These are phyloP conservation scores for Cantharis nigra DNA, from an alignment of 2,888 invertebrate species.

Conservation along the genomic window DNA sequence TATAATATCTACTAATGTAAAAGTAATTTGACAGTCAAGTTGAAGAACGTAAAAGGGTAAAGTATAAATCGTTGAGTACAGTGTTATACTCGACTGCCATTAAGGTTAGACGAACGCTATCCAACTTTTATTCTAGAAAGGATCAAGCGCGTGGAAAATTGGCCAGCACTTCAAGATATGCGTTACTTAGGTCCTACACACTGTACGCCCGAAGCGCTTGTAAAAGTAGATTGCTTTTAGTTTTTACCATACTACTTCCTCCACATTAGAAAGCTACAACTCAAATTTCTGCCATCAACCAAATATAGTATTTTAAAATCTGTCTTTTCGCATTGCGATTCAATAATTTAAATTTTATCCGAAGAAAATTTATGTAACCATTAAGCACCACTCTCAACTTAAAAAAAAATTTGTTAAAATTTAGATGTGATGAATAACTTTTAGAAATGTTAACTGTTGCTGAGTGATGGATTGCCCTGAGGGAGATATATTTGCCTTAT, in stretches of 20 bases:
- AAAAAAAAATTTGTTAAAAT: neutral
- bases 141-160: constrained; percentile 50
- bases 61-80: constrained; percentile 30
- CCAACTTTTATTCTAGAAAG: constrained; percentile 41
- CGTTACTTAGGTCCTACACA: constrained; percentile 40
- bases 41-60: constrained; percentile 13
- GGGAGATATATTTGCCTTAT: constrained; percentile 46
- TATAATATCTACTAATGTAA: neutral
- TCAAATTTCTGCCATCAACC: neutral
- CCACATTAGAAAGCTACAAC: constrained; percentile 23
- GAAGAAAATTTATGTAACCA: neutral
- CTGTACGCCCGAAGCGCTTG: constrained; percentile 37
- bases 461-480: constrained; percentile 40
- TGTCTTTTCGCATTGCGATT: neutral
- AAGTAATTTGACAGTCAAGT: neutral
- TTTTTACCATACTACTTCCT: constrained; percentile 27
- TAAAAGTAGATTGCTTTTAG: constrained; percentile 33
- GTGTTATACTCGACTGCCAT: constrained; percentile 33
- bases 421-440: constrained; percentile 5
- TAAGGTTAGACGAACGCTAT: constrained; percentile 30
- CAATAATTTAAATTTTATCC: neutral
- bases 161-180: constrained; percentile 43
- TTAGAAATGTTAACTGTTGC: constrained; percentile 37
- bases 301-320: neutral
- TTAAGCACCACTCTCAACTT: neutral